Percentiles rank a stretch among this genome's conserved stretches.
phyloP scores from a whole-genome alignment of 2,797 vertebrate species.

The Philypnodon macrostomus region DNA sequence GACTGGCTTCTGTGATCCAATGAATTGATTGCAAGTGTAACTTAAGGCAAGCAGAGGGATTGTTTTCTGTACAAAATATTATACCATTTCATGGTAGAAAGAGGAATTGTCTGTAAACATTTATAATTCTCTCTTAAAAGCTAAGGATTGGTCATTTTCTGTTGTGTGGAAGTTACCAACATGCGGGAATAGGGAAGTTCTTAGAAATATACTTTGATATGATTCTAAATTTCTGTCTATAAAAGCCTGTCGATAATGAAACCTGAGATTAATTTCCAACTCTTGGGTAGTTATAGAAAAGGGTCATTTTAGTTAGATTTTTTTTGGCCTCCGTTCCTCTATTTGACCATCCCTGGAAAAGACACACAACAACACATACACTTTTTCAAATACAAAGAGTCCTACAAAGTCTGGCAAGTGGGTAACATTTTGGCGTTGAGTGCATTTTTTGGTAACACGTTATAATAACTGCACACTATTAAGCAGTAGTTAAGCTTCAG shows the following conservation, averaged over 20 bases:
- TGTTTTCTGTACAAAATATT: constrained; percentile 8
- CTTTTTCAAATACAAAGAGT: constrained; percentile 50
- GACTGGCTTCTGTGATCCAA: neutral
- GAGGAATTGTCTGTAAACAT: constrained; percentile 8
- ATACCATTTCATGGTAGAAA: constrained; percentile 3
- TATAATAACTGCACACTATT: too few species aligned
- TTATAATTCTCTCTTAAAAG: neutral
- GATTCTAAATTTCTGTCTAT: constrained; percentile 45
- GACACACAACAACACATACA: constrained; percentile 36
- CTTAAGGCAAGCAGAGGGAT: constrained; percentile 17
- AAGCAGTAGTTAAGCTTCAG: too few species aligned
- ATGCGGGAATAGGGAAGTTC: constrained; percentile 23
- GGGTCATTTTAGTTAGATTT: constrained; percentile 20
- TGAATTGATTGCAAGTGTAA: constrained; percentile 5
- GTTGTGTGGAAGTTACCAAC: constrained; percentile 18
- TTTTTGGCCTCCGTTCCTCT: constrained; percentile 21
- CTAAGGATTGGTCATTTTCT: constrained; percentile 3
- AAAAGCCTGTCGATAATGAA: constrained; percentile 61
- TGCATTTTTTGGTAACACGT: too few species aligned
- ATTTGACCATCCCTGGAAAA: constrained; percentile 32
- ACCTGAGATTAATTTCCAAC: constrained; percentile 76
- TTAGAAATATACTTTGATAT: constrained; percentile 42
- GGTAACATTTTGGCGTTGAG: constrained; percentile 47
- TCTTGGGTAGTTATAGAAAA: constrained; percentile 37
- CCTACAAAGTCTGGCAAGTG: constrained; percentile 40